Evolutionary conservation across 1,140 invertebrate species (phyloP).

Genomic region (Diorhabda sublineata): DNA sequence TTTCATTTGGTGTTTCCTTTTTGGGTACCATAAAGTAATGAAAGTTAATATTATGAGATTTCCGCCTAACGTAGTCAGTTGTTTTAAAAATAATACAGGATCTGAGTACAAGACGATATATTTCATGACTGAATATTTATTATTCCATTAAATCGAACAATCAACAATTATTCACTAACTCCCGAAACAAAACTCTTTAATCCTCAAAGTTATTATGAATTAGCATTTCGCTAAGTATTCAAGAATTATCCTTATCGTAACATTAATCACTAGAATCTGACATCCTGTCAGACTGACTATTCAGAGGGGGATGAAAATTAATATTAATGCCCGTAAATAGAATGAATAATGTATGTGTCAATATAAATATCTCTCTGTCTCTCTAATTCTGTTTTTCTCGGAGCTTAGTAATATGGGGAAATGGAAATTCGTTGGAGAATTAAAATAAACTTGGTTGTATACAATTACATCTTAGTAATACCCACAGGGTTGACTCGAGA

Average conservation of each 20-base stretch:
- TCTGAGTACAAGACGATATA: too few relatives aligned
- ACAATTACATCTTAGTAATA: background rate
- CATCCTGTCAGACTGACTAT: background rate
- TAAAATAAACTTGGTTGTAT: background rate
- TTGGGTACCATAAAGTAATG: too few relatives aligned
- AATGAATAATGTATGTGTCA: slow-evolving; percentile 2
- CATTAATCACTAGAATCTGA: background rate
- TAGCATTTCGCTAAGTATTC: slow-evolving; percentile 2
- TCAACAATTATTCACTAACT: background rate
- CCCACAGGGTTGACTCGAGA: too few relatives aligned
- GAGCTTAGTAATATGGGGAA: background rate
- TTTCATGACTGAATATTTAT: too few relatives aligned
- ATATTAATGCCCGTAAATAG: slow-evolving; percentile 1
- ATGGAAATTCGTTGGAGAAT: slow-evolving; percentile 1
- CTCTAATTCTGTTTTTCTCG: background rate
- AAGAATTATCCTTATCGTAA: slow-evolving; percentile 3
- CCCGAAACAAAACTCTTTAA: background rate
- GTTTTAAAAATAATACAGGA: too few relatives aligned
- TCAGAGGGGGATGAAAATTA: background rate
- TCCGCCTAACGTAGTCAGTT: too few relatives aligned
- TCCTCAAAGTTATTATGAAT: background rate
- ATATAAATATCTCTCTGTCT: slow-evolving; percentile 1
- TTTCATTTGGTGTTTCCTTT: too few relatives aligned
- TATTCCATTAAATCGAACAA: too few relatives aligned
- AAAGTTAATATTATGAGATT: too few relatives aligned